Base-by-base conservation (phyloP, 2,113 vertebrate genomes). In the Etheostoma spectabile region DNA sequence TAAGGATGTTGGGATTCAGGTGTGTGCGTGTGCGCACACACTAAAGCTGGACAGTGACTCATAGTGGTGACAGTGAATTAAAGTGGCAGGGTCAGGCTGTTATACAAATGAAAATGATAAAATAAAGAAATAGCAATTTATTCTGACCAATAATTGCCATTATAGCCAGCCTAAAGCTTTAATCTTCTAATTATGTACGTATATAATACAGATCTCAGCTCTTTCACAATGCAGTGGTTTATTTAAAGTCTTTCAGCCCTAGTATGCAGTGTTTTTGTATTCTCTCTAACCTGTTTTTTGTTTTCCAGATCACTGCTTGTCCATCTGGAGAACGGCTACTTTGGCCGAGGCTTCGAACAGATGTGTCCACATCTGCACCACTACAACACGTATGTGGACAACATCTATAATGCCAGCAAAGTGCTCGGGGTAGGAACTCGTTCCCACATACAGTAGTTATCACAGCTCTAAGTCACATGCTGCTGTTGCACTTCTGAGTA, bases 361-460 rank as follows among this genome's bases (percentile, higher is more conserved):
- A 96, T 96, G 68, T 96, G 91, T 91, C 89, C 87, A 91, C 94
- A 96, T 78, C 93, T 96, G 79, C 93, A 95, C 86, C 94, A 93
- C 92, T 96, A 97, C 93, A 93, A 80, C 56, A 91, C 81, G 16
- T 95, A 93, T 0, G 38, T 86, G 90, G 96, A 97, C 95, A 98
- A 97, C 88, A 90, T 79, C 53, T 94, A 96, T 62, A 82, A 86
- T 6, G 89, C 95, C 93, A 94, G 92, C 89, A 97, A 93, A 83
- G 88, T 94, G 79, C 95, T 97, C 24, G 70, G 91, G 96, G 96
- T 97, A 96, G 0, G 88, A 95, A 52, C 10, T 42, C 38, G 10
- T 11, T 42, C 38, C 8, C 38, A 42, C 38, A 42, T 42, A 45
- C 51, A 38, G 27, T 33, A 42, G 6, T n/a, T 35, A 15, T 16